Base-by-base conservation (phyloP, 2,113 vertebrate genomes). In the Limanda limanda region DNA sequence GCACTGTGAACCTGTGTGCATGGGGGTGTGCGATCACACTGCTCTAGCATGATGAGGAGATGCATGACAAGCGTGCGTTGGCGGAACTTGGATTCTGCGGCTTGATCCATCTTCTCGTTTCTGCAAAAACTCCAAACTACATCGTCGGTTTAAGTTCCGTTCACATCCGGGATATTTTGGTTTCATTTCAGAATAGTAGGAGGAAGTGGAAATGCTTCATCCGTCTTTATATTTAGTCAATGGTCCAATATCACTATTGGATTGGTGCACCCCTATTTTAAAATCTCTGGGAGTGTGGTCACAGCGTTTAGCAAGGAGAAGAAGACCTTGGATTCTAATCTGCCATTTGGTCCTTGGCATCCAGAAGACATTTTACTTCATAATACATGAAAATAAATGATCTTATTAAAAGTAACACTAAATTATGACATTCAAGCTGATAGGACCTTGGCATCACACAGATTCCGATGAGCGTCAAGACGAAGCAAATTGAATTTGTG, bases 401-500 rank as follows among this genome's bases (percentile, higher is more conserved):
- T 54, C 55, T 24, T 8, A 71, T 60, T 78, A 59, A 51, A 17
- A 58, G 18, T 40, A 15, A 37, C 13, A 3, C 7, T 13, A 66
- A 59, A 68, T 68, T 51, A 37, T 55, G 70, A 83, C 69, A 31
- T 69, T 68, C 68, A 47, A 3, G 23, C 54, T 74, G 47, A 72
- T 57, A 45, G 52, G 14, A 52, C 63, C 60, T 75, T 79, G 71
- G 27, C 60, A 77, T 59, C 9, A 74, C 21, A 64, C 40, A 1
- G 40, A 0, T 31, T 31, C 31, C 6, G 31, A 3, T 52, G 67
- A 77, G 27, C 58, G 71, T 68, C 23, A 60, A 54, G 61, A 75
- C 77, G 54, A 69, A 79, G 27, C 10, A 0, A 79, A 80, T 24
- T 58, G 60, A 75, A 74, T 78, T 67, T 77, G 35, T 83, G 76